Base-by-base conservation (phyloP, 23 tunicate genomes). In the Ciona savignyi region DNA sequence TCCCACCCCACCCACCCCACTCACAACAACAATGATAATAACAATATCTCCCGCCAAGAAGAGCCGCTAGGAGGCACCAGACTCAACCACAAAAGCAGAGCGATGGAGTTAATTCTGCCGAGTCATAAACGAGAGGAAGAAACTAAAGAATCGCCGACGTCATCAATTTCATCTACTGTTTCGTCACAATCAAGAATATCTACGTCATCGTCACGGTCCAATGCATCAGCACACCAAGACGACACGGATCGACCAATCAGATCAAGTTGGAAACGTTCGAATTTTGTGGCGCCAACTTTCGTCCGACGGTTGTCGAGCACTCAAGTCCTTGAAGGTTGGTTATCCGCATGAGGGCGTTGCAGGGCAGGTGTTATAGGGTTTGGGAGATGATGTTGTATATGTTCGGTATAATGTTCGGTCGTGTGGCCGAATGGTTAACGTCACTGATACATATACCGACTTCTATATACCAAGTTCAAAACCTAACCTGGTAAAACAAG, bases 251-350 rank as follows among this genome's bases (percentile, higher is more conserved):
- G 75, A 29, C 4, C 67, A 30, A 67, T 67, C 19, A 32, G 27
- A 0, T 42, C 56, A 42, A 49, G 82, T 26, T 67, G 84, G 72
- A 73, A 80, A 31, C 66, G 76, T 32, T 23, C 30, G 2, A 79
- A 48, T 51, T 49, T 34, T 29, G 91, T 84, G 4, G 97, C 97
- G 1, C 97, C 97, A 0, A 80, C 93, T 25, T 81, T 91, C 65
- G 68, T 83, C 9, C 60, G 97, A 30, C 70, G 97, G 51, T 65
- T 91, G 33, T 91, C 97, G 33, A 91, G 97, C 78, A 91, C 97
- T 1, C 97, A 91, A 91, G 93, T 91, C 19, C 65, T 85, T 1
- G 97, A 91, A 80, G 97, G 97, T 85, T 6, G n/a, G n/a, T n/a
- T n/a, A n/a, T n/a, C n/a, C n/a, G n/a, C n/a, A n/a, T n/a, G n/a